phyloP scores from a whole-genome alignment of 2,113 vertebrate species.

The Seriola aureovittata region DNA sequence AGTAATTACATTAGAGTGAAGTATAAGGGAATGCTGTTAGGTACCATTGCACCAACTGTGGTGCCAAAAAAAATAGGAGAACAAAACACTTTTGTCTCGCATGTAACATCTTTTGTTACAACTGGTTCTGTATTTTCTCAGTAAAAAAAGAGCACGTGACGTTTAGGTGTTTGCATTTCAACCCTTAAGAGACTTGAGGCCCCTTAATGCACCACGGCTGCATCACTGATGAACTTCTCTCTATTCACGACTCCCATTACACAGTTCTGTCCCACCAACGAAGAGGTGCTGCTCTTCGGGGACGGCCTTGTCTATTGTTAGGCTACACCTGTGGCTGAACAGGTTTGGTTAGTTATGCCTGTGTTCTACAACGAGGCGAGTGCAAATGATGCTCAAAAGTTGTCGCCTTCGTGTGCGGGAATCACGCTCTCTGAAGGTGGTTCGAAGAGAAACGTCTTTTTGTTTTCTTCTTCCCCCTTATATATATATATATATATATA shows the following conservation, averaged over 20 bases:
- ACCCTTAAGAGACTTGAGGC: not conserved
- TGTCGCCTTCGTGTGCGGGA: constrained; percentile 4
- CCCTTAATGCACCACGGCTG: constrained; percentile 13
- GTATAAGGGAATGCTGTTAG: not conserved
- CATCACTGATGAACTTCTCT: constrained; percentile 28
- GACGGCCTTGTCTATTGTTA: constrained; percentile 55
- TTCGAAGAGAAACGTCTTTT: constrained; percentile 19
- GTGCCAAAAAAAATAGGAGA: not conserved
- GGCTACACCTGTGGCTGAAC: constrained; percentile 64
- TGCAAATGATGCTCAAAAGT: constrained; percentile 20
- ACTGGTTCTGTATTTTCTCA: not conserved
- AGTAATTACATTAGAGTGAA: constrained; percentile 17
- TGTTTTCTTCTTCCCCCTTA: constrained; percentile 18
- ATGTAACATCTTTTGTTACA: not conserved
- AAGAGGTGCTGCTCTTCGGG: constrained; percentile 23
- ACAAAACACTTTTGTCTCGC: not conserved
- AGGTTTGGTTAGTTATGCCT: constrained; percentile 70
- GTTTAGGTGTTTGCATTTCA: not conserved
- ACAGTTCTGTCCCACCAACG: constrained; percentile 8
- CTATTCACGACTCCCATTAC: constrained; percentile 56
- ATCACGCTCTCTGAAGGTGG: not conserved
- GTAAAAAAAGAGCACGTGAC: not conserved
- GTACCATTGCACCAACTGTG: not conserved
- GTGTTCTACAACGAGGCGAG: not conserved
- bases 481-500: too few relatives aligned